Base-by-base conservation (phyloP, 2,888 invertebrate genomes). In the Flexamia atlantica region DNA sequence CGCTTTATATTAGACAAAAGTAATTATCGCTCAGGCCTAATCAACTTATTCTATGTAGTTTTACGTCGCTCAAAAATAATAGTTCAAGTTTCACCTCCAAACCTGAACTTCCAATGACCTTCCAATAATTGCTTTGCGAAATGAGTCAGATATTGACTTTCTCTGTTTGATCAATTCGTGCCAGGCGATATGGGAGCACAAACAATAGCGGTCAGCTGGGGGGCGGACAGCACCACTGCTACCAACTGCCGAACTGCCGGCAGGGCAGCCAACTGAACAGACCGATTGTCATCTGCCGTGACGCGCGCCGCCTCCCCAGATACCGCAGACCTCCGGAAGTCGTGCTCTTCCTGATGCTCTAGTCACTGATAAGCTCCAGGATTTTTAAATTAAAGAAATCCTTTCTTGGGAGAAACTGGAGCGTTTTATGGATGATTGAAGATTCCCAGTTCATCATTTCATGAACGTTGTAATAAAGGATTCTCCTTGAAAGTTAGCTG, bases 201-300 rank as follows among this genome's bases (percentile, higher is more conserved):
- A 64, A 64, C 64, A 64, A 64, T 64, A 28, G 64, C 64, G 64
- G 64, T 64, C 64, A 64, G 64, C 53, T 64, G 30, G 25, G 64
- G 64, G 64, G 64, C 28, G 28, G 64, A 64, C 57, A 23, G 46
- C 12, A 14, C 12, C 64, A 64, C 28, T 28, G 17, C 64, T 64
- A 64, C 64, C 64, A 64, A 64, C 64, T 64, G 64, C 64, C 64
- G 23, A 57, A 57, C 57, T 17, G 14, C 57, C 9, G 28, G 28
- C 4, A 64, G 64, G 17, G 28, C 64, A 14, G 64, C 64, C 64
- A 64, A 64, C 64, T 23, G 57, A 12, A 23, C 57, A 23, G 23
- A 20, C 53, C 12, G 64, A 64, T 64, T 28, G 30, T 64, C 30
- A 64, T 64, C 64, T 64, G 30, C 28, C 64, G 64, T 64, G 64